These are phyloP conservation scores for Chamaetylas fuelleborni DNA, from an alignment of 2,113 vertebrate species.

Conservation along the genomic window DNA sequence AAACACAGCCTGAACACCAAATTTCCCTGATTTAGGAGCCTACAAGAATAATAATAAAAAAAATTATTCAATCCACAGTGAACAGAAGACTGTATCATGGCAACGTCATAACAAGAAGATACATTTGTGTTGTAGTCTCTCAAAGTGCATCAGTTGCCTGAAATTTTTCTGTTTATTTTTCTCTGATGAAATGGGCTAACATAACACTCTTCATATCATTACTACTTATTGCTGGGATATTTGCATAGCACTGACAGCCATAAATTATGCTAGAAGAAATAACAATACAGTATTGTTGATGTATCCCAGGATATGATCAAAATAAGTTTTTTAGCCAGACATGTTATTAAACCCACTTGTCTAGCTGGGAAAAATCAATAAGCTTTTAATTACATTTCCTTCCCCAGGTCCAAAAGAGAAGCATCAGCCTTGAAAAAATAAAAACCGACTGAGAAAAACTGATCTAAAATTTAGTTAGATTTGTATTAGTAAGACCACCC, in stretches of 20 bases:
- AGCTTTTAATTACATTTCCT: not conserved
- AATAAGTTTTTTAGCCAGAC: not conserved
- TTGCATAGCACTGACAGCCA: not conserved
- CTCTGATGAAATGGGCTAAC: not conserved
- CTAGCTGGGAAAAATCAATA: conserved; percentile 4
- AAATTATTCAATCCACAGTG: not conserved
- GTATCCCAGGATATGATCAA: not conserved
- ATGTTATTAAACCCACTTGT: not conserved
- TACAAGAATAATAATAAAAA: not conserved
- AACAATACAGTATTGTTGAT: not conserved
- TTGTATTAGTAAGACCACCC: not conserved
- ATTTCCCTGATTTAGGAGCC: not conserved
- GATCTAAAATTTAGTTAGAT: not conserved
- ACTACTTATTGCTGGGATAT: not conserved
- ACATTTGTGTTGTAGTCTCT: not conserved
- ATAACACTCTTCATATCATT: not conserved
- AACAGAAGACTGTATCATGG: not conserved
- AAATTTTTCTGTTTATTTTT: not conserved
- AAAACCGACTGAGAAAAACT: not conserved
- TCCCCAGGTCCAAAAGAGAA: not conserved
- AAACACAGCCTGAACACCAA: not conserved
- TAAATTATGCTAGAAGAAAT: not conserved
- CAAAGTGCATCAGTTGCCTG: not conserved
- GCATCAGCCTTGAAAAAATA: not conserved
- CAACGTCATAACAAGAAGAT: not conserved